Conservation (phyloP, 2,797 vertebrate genomes). For the Karalla daura region DNA sequence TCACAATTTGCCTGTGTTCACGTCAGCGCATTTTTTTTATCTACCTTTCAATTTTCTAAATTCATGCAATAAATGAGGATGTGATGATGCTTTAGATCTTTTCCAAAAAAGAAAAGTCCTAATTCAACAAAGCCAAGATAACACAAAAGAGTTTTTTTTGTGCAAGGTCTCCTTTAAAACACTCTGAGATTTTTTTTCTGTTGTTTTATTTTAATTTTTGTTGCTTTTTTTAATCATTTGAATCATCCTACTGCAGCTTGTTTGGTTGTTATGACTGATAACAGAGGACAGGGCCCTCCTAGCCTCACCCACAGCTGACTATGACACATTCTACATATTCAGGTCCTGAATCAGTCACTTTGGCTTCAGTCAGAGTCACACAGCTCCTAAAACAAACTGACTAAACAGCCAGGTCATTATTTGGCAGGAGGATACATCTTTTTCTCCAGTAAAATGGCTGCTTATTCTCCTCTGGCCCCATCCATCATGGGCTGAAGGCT, state of each 20-base stretch:
- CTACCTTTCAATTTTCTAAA: too few relatives aligned
- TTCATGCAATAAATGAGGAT: too few relatives aligned
- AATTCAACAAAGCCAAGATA: too few relatives aligned
- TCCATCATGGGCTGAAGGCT: slow-evolving; percentile 32
- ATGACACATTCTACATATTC: slow-evolving; percentile 23
- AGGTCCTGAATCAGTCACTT: slow-evolving; percentile 7
- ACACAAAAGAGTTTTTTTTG: too few relatives aligned
- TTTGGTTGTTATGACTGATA: not conserved
- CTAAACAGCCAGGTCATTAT: slow-evolving; percentile 38
- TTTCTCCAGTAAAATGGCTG: slow-evolving; percentile 76
- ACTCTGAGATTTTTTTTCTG: too few relatives aligned
- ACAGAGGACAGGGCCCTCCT: not conserved
- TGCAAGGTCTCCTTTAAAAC: too few relatives aligned
- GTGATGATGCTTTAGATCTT: too few relatives aligned
- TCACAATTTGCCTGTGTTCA: too few relatives aligned
- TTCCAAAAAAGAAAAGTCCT: too few relatives aligned
- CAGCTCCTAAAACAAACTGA: slow-evolving; percentile 21
- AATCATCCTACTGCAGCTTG: not conserved
- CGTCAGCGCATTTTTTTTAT: too few relatives aligned
- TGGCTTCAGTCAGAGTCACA: slow-evolving; percentile 7
- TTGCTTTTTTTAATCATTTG: not conserved
- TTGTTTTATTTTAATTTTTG: too few relatives aligned
- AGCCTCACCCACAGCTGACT: not conserved
- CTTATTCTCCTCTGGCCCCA: slow-evolving; percentile 52
- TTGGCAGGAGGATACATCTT: slow-evolving; percentile 50